Conservation (phyloP, 2,113 vertebrate species). For the Perccottus glenii region DNA sequence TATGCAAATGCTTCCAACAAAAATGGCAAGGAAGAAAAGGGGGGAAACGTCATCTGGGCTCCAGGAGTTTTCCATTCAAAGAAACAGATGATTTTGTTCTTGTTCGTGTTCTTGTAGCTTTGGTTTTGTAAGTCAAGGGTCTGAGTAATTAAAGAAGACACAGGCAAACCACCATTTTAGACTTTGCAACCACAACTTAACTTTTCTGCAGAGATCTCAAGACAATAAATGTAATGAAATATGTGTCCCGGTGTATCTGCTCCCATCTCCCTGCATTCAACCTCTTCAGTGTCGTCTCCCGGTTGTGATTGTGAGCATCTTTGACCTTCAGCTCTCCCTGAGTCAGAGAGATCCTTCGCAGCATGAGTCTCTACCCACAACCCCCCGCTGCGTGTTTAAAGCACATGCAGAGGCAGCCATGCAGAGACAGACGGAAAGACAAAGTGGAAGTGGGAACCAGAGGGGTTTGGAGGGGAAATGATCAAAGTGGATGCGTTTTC, state of each 20-base stretch:
- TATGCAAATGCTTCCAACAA: conserved; percentile 73
- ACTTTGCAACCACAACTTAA: not conserved
- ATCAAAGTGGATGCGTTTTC: conserved; percentile 51
- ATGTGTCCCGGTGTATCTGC: conserved; percentile 25
- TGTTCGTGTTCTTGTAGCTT: conserved; percentile 42
- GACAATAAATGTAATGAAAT: conserved; percentile 19
- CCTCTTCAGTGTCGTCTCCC: conserved; percentile 53
- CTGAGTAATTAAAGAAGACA: conserved; percentile 45
- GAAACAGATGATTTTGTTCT: conserved; percentile 64
- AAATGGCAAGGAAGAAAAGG: conserved; percentile 60
- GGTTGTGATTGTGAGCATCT: conserved; percentile 70
- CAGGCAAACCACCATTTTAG: not conserved
- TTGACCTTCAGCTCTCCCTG: conserved; percentile 77
- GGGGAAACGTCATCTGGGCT: conserved; percentile 69
- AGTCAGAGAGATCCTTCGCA: conserved; percentile 75
- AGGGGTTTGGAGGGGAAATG: conserved; percentile 33
- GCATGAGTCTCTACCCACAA: conserved; percentile 73
- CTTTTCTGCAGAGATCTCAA: not conserved
- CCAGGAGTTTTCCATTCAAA: conserved; percentile 66
- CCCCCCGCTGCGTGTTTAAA: conserved; percentile 75
- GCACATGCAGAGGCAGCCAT: conserved; percentile 62
- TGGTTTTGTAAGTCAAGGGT: conserved; percentile 54
- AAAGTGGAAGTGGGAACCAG: conserved; percentile 38
- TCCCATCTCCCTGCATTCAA: conserved; percentile 33
- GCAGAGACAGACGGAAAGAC: conserved; percentile 31